Evolutionary conservation across 1,140 invertebrate species (phyloP), one percentile per base, ranked within the genome.

Genomic region (Tenebrio molitor): DNA sequence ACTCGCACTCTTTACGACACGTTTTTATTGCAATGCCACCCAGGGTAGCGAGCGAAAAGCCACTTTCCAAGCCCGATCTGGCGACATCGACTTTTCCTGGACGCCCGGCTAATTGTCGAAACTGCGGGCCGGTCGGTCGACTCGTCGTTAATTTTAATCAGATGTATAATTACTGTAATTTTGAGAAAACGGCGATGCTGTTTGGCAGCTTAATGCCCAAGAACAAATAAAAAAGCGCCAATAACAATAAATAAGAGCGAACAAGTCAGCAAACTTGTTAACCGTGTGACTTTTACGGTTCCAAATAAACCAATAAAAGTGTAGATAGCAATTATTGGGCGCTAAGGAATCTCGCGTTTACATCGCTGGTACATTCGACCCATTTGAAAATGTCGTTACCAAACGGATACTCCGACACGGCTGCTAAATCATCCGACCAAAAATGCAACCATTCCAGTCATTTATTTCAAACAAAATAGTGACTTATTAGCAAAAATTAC

Each of bases 1-100:
- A 74, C 72, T 62, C 46, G 68, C 42, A 58, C 62, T 67, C 70
- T 74, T 74, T 74, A 74, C 69, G 69, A 68, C 68, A 41, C 68
- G 19, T 53, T 33, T 58, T 70, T 65, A 65, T 42, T 41, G 33
- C 62, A 65, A 17, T 65, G 62, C 62, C 62, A 65, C 62, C 62
- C 62, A 65, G n/a, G n/a, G n/a, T n/a, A n/a, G n/a, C n/a, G n/a
- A n/a, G n/a, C n/a, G n/a, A n/a, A n/a, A n/a, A n/a, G n/a, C n/a
- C n/a, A n/a, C n/a, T n/a, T n/a, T n/a, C n/a, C n/a, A n/a, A n/a
- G n/a, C n/a, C n/a, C n/a, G n/a, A n/a, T n/a, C n/a, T n/a, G n/a
- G n/a, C n/a, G n/a, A n/a, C n/a, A n/a, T n/a, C n/a, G n/a, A n/a
- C n/a, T n/a, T n/a, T n/a, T n/a, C n/a, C n/a, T n/a, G n/a, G 29